Percentiles rank a stretch among this genome's conserved stretches.
Evolutionary conservation across 2,888 invertebrate species (phyloP).

Genomic region (Epicampocera succincta): DNA sequence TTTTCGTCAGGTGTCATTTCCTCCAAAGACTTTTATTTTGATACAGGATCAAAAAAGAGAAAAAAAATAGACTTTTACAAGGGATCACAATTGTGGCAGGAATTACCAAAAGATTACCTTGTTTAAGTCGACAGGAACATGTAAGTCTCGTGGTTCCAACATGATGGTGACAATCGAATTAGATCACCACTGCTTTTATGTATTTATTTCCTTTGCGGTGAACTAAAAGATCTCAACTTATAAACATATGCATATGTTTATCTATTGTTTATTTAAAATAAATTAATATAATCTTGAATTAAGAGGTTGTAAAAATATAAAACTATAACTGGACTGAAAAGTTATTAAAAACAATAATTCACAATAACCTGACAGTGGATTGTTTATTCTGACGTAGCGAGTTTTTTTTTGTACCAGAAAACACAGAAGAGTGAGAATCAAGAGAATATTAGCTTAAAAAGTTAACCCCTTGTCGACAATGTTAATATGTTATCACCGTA

Average conservation of each 20-base stretch:
- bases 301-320: constrained; percentile 31
- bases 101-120: constrained; percentile 79
- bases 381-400: constrained; percentile 32
- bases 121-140: constrained; percentile 83
- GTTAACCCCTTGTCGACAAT: neutral
- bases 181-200: constrained; percentile 2
- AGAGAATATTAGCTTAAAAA: neutral
- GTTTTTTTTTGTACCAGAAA: neutral
- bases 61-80: constrained; percentile 35
- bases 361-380: constrained; percentile 52
- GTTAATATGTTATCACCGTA: no score
- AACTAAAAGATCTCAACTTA: neutral
- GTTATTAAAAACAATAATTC: constrained; percentile 30
- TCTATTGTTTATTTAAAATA: constrained; percentile 35
- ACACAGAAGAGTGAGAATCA: no score
- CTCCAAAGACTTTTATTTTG: constrained; percentile 84
- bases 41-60: constrained; percentile 38
- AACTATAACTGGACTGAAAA: constrained; percentile 24
- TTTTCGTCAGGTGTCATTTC: constrained; percentile 90
- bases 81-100: no score
- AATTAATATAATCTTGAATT: constrained; percentile 16
- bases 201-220: neutral
- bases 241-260: neutral
- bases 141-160: constrained; percentile 76
- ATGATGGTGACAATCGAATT: constrained; percentile 3